phyloP scores from a whole-genome alignment of 2,113 vertebrate species.

The Lycaon pictus region DNA sequence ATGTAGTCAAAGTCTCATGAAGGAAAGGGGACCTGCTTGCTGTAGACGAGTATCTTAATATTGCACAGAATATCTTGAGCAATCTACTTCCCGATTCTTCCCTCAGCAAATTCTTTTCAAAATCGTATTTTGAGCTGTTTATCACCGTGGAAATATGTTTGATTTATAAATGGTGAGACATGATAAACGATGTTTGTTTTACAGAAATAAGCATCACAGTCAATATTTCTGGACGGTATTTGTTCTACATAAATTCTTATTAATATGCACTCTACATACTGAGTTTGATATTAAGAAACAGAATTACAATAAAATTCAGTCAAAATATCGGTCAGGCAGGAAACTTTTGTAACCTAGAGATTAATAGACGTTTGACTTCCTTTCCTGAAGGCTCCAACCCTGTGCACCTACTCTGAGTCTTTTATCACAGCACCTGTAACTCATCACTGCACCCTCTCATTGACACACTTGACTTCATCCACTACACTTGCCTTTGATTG shows the following conservation, averaged over 20 bases:
- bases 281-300: neutral
- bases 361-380: neutral
- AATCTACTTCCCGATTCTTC: neutral
- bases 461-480: neutral
- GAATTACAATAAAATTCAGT: neutral
- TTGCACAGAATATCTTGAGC: neutral
- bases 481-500: neutral
- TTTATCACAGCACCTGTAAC: neutral
- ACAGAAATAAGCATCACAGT: neutral
- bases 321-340: neutral
- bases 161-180: neutral
- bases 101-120: neutral
- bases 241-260: neutral
- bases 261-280: neutral
- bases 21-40: neutral
- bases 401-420: neutral
- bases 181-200: neutral
- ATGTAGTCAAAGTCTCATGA: neutral
- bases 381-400: neutral
- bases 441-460: neutral
- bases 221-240: neutral
- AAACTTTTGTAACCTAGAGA: neutral
- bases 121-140: neutral
- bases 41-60: neutral
- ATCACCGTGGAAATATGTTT: neutral